Base-by-base conservation (phyloP, 2,113 vertebrate genomes). In the Miniopterus natalensis region DNA sequence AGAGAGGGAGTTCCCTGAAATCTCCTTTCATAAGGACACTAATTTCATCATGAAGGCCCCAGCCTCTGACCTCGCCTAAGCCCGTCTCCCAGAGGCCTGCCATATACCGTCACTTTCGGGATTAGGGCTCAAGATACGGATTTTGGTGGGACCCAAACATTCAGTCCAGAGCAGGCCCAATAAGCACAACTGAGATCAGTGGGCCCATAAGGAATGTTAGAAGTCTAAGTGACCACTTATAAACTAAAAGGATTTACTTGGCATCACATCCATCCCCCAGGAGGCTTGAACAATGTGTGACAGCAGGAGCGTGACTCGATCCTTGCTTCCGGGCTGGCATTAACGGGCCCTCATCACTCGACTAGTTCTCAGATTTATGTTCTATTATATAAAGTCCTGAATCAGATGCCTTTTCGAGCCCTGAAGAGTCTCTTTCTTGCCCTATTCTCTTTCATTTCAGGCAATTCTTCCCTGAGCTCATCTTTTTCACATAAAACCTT, bases 321-420 rank as follows among this genome's bases (percentile, higher is more conserved):
- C 20, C 66, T 74, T 87, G 20, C 23, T 75, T 53, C 92, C 25
- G 84, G 77, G 13, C 5, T 51, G 59, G 23, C 11, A 94, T 95
- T 94, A 90, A 90, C 90, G 96, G 84, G 45, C 81, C 92, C 79
- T 89, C 36, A n/a, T 88, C 31, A 90, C 89, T 71, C 66, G 53
- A 42, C 27, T 49, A 90, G 55, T 92, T 83, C 40, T 94, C 57
- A 87, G 92, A 95, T 90, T 36, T 90, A 59, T 61, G 51, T 40
- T 23, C 21, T 77, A 31, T 53, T 71, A 66, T 49, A 53, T 86
- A 84, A 91, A 77, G 61, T 90, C 40, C 59, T 51, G 23, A 75
- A 84, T 65, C 59, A 51, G 78, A 53, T 79, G 68, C 2, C 40
- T 51, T 49, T 87, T 75, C 61, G 36, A 59, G 7, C 11, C n/a